Evolutionary conservation across 2,888 invertebrate species (phyloP), one percentile per base, ranked within the genome.

Genomic region (Euplexia lucipara): DNA sequence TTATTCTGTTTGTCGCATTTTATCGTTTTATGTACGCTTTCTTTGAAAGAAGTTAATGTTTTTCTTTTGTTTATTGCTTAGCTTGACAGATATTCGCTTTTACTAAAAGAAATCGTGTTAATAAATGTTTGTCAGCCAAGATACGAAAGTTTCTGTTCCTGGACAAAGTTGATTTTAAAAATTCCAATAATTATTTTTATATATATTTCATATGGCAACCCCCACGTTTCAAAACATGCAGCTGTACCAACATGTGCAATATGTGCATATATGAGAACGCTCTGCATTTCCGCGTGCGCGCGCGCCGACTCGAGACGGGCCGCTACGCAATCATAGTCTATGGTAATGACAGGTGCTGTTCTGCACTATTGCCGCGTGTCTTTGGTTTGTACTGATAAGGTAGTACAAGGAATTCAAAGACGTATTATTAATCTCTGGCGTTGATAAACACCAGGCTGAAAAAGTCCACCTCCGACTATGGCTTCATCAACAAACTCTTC

Each of bases 291-390:
- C 77, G 75, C 35, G 54, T 61, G 75, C 48, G 63, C 56, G 26
- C 8, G 59, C 75, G 49, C 39, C 54, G 65, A 41, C 16, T 41
- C 62, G 79, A 48, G 75, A 79, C 75, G 66, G 37, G 30, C 63
- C 75, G 79, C 79, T 75, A 77, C 63, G 77, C 75, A 78, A 77
- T 78, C 77, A 67, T 34, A 18, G 49, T 58, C 57, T 59, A 53
- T 53, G 42, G 35, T 75, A 61, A 72, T 72, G 60, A 57, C 42
- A 44, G 68, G 39, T 47, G 30, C 26, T 47, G 54, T 72, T 72
- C 69, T 75, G 71, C 56, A 39, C 52, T 72, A 71, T 68, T 49
- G 70, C 67, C 9, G 42, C 32, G 26, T 73, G 56, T 59, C 53
- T 54, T 9, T 60, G 54, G 37, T 68, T 54, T 20, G 6, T 12